Evolutionary conservation across 35 echinoderm and acorn worm genomes (phyloP).

Genomic region (Ophioderma brevispina): DNA sequence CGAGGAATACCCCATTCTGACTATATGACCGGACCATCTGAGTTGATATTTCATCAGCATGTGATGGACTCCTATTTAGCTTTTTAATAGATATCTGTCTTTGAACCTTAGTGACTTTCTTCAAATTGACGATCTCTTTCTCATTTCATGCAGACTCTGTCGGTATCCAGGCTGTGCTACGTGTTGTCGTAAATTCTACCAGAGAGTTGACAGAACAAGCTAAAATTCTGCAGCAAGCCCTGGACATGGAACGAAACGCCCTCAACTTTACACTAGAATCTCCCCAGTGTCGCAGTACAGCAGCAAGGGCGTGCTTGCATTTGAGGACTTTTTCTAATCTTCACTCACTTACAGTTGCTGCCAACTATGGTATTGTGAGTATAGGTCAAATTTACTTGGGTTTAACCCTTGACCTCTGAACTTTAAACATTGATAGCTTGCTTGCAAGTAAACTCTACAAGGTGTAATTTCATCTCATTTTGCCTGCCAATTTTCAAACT

Average conservation of each 20-base stretch:
- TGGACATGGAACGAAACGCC: neutral
- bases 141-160: neutral
- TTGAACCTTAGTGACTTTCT: no score
- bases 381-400: neutral
- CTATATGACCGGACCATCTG: neutral
- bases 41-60: neutral
- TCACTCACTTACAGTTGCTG: neutral
- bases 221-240: neutral
- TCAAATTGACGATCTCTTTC: no score
- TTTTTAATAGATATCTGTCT: no score
- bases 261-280: slow-evolving; percentile 10
- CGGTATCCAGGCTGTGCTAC: neutral
- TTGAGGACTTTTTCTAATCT: neutral
- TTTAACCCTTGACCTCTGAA: no score
- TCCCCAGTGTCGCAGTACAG: neutral
- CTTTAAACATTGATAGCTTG: no score
- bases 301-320: neutral
- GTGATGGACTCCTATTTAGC: neutral
- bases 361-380: slow-evolving; percentile 28
- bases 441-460: no score
- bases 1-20: no score
- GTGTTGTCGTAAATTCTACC: neutral
- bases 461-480: no score
- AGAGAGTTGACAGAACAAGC: neutral
- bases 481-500: no score